Evolutionary conservation across 1,140 invertebrate species (phyloP).

Genomic region (Pissodes strobi): DNA sequence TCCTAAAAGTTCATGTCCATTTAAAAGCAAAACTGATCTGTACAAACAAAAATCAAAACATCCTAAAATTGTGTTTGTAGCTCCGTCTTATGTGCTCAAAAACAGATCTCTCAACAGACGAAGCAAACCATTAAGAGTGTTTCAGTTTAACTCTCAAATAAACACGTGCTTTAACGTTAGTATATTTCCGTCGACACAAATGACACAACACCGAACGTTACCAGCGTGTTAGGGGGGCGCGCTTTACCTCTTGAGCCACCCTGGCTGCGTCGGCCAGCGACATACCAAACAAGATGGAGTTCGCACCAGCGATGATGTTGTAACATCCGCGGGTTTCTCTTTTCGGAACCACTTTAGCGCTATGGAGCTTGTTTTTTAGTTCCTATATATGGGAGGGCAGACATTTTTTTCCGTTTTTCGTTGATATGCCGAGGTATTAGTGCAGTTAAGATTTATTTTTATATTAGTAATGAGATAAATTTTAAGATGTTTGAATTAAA

Average conservation of each 20-base stretch:
- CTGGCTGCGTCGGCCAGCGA: conserved; percentile 39
- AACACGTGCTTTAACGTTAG: not conserved
- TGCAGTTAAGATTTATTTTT: not conserved
- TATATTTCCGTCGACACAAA: conserved; percentile 7
- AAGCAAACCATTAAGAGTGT: no score
- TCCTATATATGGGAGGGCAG: conserved; percentile 32
- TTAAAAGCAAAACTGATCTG: no score
- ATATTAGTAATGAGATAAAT: no score
- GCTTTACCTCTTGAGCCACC: conserved; percentile 41
- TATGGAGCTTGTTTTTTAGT: conserved; percentile 35
- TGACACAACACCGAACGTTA: conserved; percentile 41
- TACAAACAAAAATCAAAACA: no score
- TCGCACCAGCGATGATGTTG: conserved; percentile 37
- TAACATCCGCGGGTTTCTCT: conserved; percentile 37
- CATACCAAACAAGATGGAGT: conserved; percentile 42
- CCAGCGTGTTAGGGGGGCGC: conserved; percentile 10
- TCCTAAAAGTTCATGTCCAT: no score
- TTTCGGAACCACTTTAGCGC: conserved; percentile 29
- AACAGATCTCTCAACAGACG: no score
- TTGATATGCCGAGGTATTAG: not conserved
- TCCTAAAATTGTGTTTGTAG: no score
- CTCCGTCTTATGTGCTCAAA: no score
- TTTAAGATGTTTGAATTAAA: not conserved
- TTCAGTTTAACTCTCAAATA: no score
- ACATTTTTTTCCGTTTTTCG: not conserved